Evolutionary conservation across 2,113 vertebrate species (phyloP).

Genomic region (Mormyrus iriodes): DNA sequence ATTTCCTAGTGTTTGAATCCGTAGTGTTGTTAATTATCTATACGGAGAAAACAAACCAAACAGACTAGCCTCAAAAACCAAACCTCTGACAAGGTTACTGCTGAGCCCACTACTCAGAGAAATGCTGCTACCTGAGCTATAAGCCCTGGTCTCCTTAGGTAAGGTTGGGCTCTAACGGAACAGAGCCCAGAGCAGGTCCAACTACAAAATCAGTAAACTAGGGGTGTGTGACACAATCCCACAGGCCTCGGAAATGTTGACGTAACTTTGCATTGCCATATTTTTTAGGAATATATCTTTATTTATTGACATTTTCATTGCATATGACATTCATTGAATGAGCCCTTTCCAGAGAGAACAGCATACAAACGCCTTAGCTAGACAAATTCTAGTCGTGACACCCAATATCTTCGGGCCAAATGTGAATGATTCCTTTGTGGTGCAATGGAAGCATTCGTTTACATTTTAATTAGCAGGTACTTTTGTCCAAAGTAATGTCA

Average conservation of each 20-base stretch:
- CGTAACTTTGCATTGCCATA: neutral
- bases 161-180: too few relatives aligned
- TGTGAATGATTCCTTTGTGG: neutral
- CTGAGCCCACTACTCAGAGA: neutral
- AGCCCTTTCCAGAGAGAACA: neutral
- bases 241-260: neutral
- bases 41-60: neutral
- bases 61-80: neutral
- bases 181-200: neutral
- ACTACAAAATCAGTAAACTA: neutral
- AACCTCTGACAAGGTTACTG: neutral
- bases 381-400: neutral
- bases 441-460: neutral
- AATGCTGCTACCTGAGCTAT: too few relatives aligned
- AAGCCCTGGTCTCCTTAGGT: too few relatives aligned
- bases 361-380: neutral
- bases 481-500: neutral
- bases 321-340: neutral
- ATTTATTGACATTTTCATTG: neutral
- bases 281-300: neutral
- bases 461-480: neutral
- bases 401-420: neutral
- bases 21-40: neutral
- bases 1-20: neutral
- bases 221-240: neutral